Evolutionary conservation across 2,888 invertebrate genomes (phyloP).

Genomic region (Heliconius charithonia): DNA sequence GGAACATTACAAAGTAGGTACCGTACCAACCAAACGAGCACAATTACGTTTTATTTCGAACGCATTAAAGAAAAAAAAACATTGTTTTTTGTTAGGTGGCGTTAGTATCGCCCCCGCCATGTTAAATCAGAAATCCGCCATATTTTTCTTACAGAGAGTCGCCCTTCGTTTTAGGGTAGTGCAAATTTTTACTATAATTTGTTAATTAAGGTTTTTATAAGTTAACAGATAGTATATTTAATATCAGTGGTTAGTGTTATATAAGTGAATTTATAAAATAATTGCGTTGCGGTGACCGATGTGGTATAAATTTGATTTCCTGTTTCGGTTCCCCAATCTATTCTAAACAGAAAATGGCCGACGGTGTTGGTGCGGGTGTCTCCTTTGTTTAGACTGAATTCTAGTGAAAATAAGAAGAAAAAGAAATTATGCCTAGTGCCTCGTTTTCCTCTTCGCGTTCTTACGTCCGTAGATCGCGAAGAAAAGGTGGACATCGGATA

Average conservation of each 20-base stretch:
- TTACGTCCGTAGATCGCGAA: constrained; percentile 95
- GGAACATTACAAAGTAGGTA: neutral
- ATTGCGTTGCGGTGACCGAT: constrained; percentile 61
- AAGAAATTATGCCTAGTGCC: constrained; percentile 95
- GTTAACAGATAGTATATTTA: constrained; percentile 68
- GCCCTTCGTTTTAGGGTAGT: constrained; percentile 74
- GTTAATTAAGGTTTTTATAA: constrained; percentile 74
- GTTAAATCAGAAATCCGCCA: constrained; percentile 75
- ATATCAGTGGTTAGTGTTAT: constrained; percentile 73
- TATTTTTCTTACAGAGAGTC: constrained; percentile 77
- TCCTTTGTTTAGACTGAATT: constrained; percentile 91
- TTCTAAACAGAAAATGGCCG: constrained; percentile 92
- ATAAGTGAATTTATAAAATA: constrained; percentile 59
- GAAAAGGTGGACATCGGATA: constrained; percentile 95
- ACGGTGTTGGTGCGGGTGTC: constrained; percentile 90
- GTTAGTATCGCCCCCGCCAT: constrained; percentile 69
- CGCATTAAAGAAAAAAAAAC: constrained; percentile 49
- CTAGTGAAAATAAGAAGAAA: constrained; percentile 80
- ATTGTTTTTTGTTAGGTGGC: constrained; percentile 60
- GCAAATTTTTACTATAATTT: constrained; percentile 70
- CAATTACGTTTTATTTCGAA: constrained; percentile 43
- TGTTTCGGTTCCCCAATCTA: constrained; percentile 80
- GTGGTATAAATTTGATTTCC: constrained; percentile 71
- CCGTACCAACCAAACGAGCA: neutral
- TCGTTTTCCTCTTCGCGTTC: constrained; percentile 96